A percentile compares a stretch with the other conserved stretches of the same genome.
These are phyloP conservation scores for Oreochromis grahami DNA, from an alignment of 2,797 vertebrate species.

Conservation along the genomic window DNA sequence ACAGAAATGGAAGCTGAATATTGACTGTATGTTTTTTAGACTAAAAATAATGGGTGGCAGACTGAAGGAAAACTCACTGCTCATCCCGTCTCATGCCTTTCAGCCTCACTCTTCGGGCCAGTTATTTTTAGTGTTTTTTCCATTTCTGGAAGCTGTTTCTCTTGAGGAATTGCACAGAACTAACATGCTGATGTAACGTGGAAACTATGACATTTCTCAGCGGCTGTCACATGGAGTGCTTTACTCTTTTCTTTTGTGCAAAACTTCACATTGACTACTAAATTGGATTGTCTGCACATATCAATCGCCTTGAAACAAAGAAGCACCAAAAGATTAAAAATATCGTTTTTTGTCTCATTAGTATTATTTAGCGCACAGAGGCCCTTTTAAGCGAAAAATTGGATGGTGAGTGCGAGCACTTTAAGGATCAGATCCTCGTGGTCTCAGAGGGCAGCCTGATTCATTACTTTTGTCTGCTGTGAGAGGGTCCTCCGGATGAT, in stretches of 20 bases:
- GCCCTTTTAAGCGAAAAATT: slow-evolving; percentile 6
- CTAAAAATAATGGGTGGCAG: neutral
- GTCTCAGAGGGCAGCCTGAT: slow-evolving; percentile 48
- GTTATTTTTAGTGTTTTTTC: neutral
- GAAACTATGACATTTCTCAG: slow-evolving; percentile 43
- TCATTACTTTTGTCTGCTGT: slow-evolving; percentile 57
- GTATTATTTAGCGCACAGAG: slow-evolving; percentile 22
- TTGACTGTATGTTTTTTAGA: neutral
- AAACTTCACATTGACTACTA: neutral
- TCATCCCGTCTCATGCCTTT: neutral
- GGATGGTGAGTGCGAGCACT: slow-evolving; percentile 37
- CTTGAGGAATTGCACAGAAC: neutral
- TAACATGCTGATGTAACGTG: slow-evolving; percentile 19
- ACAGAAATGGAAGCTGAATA: neutral
- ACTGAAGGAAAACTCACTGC: neutral
- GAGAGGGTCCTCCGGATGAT: slow-evolving; percentile 33
- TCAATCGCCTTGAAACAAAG: neutral
- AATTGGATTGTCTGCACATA: neutral
- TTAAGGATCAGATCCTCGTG: slow-evolving; percentile 34
- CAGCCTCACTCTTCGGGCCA: neutral
- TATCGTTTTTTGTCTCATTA: slow-evolving; percentile 24
- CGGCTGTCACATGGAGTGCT: neutral
- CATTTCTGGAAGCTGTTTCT: neutral
- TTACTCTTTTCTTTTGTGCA: neutral
- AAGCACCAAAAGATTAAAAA: neutral